Base-by-base conservation (phyloP, 1,140 invertebrate species). In the Chironomus striatipennis region DNA sequence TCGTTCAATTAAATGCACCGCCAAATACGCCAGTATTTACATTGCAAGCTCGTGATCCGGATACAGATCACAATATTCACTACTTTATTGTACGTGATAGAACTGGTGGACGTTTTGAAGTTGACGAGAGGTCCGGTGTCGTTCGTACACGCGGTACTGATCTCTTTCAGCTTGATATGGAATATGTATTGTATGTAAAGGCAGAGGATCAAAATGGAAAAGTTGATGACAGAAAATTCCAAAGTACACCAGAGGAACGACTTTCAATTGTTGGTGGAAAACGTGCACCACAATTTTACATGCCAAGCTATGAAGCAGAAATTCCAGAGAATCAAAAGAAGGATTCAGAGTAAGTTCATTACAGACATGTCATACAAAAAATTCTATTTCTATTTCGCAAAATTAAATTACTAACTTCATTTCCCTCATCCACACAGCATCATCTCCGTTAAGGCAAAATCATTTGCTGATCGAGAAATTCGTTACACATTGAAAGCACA, bases 311-410 rank as follows among this genome's bases (percentile, higher is more conserved):
- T 80, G 94, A 96, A 80, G 93, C 94, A 0, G 94, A 96, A 83
- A 97, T 97, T 79, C 94, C 94, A 1, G 95, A 97, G 83, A 97
- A 97, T 82, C 93, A 96, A 83, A 94, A 94, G 81, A 97, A 97
- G 83, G 95, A 97, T 83, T 95, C 95, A 21, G 95, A 97, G 94
- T 97, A 87, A 90, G 90, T 88, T 76, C 65, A 20, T 34, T 75
- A 8, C n/a, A n/a, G 34, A 15, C 8, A 42, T 74, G 18, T 70
- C 65, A 67, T 47, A 5, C n/a, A n/a, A n/a, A n/a, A n/a, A n/a
- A n/a, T 75, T 70, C 12, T n/a, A 8, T 21, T 74, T 17, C 3
- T 42, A 21, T n/a, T 67, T 42, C 12, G 12, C 12, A 34, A 34
- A 34, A 34, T 34, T 34, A 34, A 34, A 34, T 42, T 42, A 21